Base-by-base conservation (phyloP, 2,113 vertebrate genomes). In the Podarcis muralis region DNA sequence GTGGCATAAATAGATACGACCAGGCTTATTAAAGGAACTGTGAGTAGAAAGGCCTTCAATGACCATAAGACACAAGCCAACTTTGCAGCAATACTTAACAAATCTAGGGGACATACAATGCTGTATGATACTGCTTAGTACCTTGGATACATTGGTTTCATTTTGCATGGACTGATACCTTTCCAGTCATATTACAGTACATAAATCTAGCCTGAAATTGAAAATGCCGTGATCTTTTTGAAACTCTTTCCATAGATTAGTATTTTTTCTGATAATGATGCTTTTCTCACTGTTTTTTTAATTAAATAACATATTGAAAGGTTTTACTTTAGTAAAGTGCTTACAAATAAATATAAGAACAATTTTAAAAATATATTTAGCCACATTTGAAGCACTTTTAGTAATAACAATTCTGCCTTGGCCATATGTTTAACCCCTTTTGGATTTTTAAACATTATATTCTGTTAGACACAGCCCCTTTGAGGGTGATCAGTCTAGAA, bases 71-170 rank as follows among this genome's bases (percentile, higher is more conserved):
- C n/a, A 48, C 18, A 48, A 85, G 5, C 22, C n/a, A 83, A 75
- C 4, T 86, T 32, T 76, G 3, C 80, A 23, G 71, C 90, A 89
- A 48, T 81, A 32, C 3, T 57, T 84, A 90, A 72, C 80, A 92
- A 90, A 76, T 59, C 1, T 1, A 5, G 1, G 84, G 6, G 30
- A 53, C 35, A 69, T 2, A 69, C 69, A 66, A 3, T 65, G 32
- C 30, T 65, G 72, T 59, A 37, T 75, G 25, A 30, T 66, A 30
- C 53, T 76, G 35, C 35, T 43, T 32, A n/a, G n/a, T 30, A 68
- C n/a, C 71, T 65, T 78, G 22, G 57, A 43, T 7, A 66, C n/a
- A 0, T n/a, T 37, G n/a, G 9, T 86, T 76, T 35, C 53, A 43
- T 40, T 27, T 59, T 9, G 4, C 82, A 20, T 75, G 83, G 37